These are phyloP conservation scores for Meteorus cinctellus DNA, from an alignment of 2,888 invertebrate species.

Conservation along the genomic window DNA sequence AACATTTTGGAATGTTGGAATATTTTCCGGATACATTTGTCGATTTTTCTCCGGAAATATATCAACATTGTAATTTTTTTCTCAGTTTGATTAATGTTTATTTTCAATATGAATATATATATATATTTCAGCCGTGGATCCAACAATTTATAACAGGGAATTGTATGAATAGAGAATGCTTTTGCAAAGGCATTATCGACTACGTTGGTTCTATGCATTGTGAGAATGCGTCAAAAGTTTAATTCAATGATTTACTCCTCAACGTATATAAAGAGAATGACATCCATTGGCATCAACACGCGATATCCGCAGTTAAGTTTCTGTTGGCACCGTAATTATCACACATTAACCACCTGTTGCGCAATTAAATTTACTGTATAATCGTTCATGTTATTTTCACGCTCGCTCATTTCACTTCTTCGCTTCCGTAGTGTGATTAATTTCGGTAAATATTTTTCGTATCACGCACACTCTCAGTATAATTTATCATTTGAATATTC, in stretches of 20 bases:
- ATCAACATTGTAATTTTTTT: too few species aligned
- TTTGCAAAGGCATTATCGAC: neutral
- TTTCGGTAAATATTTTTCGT: neutral
- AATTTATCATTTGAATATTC: too few species aligned
- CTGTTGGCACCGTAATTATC: constrained; percentile 47
- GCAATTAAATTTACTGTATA: constrained; percentile 42
- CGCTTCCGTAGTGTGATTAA: neutral
- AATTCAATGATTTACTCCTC: neutral
- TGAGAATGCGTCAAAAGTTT: neutral
- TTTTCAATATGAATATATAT: too few species aligned
- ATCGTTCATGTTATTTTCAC: neutral
- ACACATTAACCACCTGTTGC: constrained; percentile 51
- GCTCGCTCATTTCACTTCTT: neutral
- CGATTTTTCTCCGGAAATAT: too few species aligned
- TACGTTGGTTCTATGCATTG: neutral
- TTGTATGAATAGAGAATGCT: too few species aligned
- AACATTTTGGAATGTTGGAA: too few species aligned
- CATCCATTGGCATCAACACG: constrained; percentile 48
- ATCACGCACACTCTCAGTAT: too few species aligned
- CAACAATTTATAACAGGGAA: too few species aligned
- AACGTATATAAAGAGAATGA: constrained; percentile 34
- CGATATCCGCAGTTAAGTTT: constrained; percentile 47
- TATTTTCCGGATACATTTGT: too few species aligned
- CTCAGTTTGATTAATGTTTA: too few species aligned
- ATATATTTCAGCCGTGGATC: too few species aligned